phyloP scores from a whole-genome alignment of 2,888 invertebrate species.

The Ichneumon xanthorius region DNA sequence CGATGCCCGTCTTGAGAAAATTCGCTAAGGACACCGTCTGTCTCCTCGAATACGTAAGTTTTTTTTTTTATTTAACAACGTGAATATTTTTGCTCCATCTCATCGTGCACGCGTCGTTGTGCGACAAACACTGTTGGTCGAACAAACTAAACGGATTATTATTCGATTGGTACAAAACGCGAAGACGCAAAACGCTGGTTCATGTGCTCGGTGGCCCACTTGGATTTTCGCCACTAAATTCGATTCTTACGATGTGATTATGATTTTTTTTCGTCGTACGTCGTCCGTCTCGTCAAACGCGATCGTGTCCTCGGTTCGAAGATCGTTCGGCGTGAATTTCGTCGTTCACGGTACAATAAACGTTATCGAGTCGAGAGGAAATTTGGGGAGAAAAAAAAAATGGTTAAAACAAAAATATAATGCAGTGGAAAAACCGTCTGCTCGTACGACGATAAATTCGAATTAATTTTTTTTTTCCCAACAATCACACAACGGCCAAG shows the following conservation, averaged over 20 bases:
- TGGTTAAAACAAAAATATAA: constrained; percentile 34
- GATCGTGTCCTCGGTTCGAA: neutral
- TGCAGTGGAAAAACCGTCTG: constrained; percentile 42
- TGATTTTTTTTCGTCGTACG: neutral
- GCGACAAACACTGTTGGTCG: neutral
- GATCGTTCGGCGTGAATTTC: neutral
- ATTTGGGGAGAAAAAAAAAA: constrained; percentile 66
- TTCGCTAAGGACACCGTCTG: constrained; percentile 80
- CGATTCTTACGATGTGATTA: constrained; percentile 17
- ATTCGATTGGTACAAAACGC: constrained; percentile 50
- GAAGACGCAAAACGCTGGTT: constrained; percentile 78
- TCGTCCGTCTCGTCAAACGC: neutral
- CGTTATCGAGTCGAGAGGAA: neutral
- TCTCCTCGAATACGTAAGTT: constrained; percentile 82
- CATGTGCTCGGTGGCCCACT: constrained; percentile 75
- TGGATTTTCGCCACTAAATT: constrained; percentile 60
- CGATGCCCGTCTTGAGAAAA: constrained; percentile 82
- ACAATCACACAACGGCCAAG: neutral
- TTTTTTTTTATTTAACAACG: constrained; percentile 40
- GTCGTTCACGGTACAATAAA: neutral
- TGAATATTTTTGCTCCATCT: neutral
- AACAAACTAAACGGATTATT: neutral
- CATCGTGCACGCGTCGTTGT: neutral
- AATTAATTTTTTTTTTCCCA: neutral
- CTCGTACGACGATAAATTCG: constrained; percentile 18